Evolutionary conservation across 2,888 invertebrate genomes (phyloP).

Genomic region (Lordiphosa fenestrarum): DNA sequence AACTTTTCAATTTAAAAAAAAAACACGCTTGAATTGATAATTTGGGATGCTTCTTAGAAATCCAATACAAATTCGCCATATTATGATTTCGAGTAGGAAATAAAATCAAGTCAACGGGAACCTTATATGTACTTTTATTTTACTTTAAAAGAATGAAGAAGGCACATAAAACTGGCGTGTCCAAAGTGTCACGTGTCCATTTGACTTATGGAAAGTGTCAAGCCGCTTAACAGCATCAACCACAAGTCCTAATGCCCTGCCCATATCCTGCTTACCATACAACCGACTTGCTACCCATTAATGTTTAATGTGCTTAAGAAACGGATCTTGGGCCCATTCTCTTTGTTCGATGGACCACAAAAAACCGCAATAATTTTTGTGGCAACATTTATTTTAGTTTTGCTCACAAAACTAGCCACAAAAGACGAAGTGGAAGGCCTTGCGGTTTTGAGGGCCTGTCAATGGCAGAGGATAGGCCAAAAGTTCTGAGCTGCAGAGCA

Average conservation of each 20-base stretch:
- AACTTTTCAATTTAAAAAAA: too few species aligned
- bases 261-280: slow-evolving; percentile 7
- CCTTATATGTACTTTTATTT: too few species aligned
- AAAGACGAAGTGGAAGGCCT: slow-evolving; percentile 13
- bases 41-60: too few species aligned
- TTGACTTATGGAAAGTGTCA: slow-evolving; percentile 28
- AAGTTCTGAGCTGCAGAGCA: slow-evolving; percentile 25
- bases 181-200: slow-evolving; percentile 1
- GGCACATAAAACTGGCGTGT: neutral
- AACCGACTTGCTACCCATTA: slow-evolving; percentile 13
- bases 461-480: slow-evolving; percentile 29
- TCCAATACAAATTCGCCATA: too few species aligned
- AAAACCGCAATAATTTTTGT: slow-evolving; percentile 60
- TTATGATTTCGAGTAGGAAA: too few species aligned
- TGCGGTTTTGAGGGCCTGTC: slow-evolving; percentile 33
- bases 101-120: too few species aligned
- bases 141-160: too few species aligned
- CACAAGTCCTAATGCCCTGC: slow-evolving; percentile 30
- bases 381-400: slow-evolving; percentile 44
- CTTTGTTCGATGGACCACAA: slow-evolving; percentile 26
- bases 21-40: too few species aligned
- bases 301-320: slow-evolving; percentile 35
- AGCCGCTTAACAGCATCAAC: slow-evolving; percentile 32
- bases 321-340: slow-evolving; percentile 12
- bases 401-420: slow-evolving; percentile 28